These are phyloP conservation scores for Macroglossus sobrinus DNA, from an alignment of 2,113 vertebrate genomes.

Conservation along the genomic window DNA sequence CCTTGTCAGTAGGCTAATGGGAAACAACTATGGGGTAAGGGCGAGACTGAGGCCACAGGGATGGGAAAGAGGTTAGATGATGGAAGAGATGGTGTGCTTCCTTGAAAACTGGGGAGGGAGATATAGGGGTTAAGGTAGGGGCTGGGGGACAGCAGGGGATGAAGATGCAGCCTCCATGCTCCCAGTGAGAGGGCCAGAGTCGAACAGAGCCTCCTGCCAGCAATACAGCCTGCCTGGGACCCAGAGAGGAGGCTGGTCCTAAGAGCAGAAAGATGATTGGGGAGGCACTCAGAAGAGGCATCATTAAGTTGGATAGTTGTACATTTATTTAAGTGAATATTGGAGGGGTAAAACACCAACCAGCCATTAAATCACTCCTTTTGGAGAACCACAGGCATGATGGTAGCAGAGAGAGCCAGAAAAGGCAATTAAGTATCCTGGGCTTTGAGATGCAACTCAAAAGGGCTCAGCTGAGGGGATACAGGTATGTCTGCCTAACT, in stretches of 20 bases:
- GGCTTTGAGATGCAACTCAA: not conserved
- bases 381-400: not conserved
- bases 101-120: not conserved
- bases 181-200: not conserved
- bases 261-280: not conserved
- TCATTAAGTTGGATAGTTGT: not conserved
- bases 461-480: not conserved
- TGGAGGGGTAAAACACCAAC: not conserved
- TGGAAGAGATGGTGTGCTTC: not conserved
- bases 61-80: not conserved
- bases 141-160: accelerated
- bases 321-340: not conserved
- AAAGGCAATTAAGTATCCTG: not conserved
- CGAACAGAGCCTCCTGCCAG: not conserved
- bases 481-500: not conserved
- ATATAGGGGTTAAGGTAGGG: not conserved
- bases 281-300: too few species aligned
- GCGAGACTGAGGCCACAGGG: not conserved
- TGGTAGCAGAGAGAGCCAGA: not conserved
- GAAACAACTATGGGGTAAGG: not conserved
- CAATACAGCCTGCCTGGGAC: too few species aligned
- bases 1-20: not conserved
- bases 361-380: not conserved
- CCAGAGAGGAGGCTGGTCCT: not conserved
- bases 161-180: not conserved